Base-by-base conservation (phyloP, 1,140 invertebrate genomes). In the Caenorhabditis latens region DNA sequence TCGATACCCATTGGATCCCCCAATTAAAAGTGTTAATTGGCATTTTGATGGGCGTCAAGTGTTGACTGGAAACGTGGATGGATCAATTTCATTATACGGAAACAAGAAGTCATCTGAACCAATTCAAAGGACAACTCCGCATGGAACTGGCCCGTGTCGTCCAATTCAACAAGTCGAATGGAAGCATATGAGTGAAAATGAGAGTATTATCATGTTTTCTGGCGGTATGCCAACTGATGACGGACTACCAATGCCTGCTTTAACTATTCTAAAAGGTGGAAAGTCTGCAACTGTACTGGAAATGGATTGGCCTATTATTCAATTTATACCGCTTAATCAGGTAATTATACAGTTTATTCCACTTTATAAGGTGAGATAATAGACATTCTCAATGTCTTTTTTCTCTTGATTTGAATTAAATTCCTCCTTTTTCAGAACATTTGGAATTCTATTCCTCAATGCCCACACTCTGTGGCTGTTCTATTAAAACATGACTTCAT, bases 241-340 rank as follows among this genome's bases (percentile, higher is more conserved):
- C 46, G 92, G 90, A 7, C 89, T 90, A 4, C 84, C 87, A 24
- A 67, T 93, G 57, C 79, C 91, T 88, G 90, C 91, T 91, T 96
- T 97, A 85, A 97, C 97, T 88, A 97, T 96, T 93, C 96, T 99
- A 92, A 98, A 97, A 40, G 96, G 97, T 93, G 96, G 96, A 84
- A 97, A 97, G 94, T 96, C 95, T 88, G 98, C 97, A 58, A 99
- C 97, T 2, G 97, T 99, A 82, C 94, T 99, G 89, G 97, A 99
- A 94, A 99, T 99, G 98, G 98, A 99, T 92, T 97, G 99, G 93
- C 96, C 96, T 92, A 97, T 99, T 79, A 95, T 99, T 79, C 97
- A 98, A 94, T 99, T 99, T 94, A 95, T 99, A 42, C 79, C 90
- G 2, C 71, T 92, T 9, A 84, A 84, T 48, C 61, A 63, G 61